Evolutionary conservation across 2,888 invertebrate species (phyloP), one percentile per base, ranked within the genome.

Genomic region (Lasioglossum zephyrum): DNA sequence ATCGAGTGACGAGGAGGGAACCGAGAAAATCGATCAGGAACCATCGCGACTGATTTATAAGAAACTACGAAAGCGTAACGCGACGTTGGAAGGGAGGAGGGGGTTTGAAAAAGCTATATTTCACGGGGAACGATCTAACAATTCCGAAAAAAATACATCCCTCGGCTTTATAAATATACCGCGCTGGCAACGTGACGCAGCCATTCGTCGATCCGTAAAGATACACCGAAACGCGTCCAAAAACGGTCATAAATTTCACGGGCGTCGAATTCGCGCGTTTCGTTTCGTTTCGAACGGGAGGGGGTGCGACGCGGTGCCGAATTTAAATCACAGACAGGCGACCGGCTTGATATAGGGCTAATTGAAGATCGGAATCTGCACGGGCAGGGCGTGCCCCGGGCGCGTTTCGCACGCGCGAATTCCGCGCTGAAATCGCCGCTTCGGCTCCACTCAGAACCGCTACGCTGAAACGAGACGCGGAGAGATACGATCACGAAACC

Each of bases 341-440:
- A 57, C 57, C 70, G 83, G 75, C 85, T 94, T 94, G 94, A 94
- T 94, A 93, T 94, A 94, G 93, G 94, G 94, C 93, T 94, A 94
- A 94, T 94, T 94, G 94, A 93, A 94, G 94, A 94, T 94, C 93
- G 91, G 92, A 94, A 94, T 94, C 94, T 92, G 87, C 87, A 86
- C 78, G 82, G 78, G 75, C 41, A 18, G 69, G 77, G 77, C 69
- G 53, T 53, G 77, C 69, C 77, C 69, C 41, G 26, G 41, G 13
- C 63, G 31, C 47, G 63, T 36, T 60, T 63, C 36, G 69, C 74
- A 70, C 81, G 82, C 39, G 74, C 16, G 73, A 84, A 53, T 77
- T 44, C 39, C 66, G 73, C 69, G 66, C 49, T 73, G 31, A 84
- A 84, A 84, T 84, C 84, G 73, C 53, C 39, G 44, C 16, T 5